These are phyloP conservation scores for Platichthys flesus DNA, from an alignment of 2,113 vertebrate species.

Conservation along the genomic window DNA sequence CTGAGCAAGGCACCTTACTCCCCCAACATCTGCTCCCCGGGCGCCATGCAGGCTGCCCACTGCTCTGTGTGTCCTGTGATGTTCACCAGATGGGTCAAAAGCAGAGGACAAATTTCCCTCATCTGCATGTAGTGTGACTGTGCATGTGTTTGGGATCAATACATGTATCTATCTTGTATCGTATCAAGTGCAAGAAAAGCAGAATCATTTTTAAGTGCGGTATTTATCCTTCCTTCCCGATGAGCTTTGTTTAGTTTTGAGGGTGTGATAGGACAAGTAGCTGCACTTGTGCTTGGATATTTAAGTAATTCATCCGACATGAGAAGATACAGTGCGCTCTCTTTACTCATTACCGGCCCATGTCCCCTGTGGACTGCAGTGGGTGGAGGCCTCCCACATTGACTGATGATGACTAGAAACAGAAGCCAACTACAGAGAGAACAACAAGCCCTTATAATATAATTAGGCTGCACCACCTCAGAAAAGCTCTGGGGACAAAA, in stretches of 20 bases:
- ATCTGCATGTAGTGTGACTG: no score
- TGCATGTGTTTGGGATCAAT: no score
- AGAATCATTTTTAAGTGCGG: neutral
- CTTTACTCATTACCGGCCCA: constrained; percentile 56
- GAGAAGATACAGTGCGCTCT: constrained; percentile 29
- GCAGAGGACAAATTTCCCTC: no score
- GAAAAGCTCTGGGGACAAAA: constrained; percentile 62
- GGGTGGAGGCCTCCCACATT: constrained; percentile 67
- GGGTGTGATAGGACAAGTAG: neutral
- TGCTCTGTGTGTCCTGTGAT: no score
- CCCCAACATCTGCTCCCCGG: no score
- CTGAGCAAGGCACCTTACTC: no score
- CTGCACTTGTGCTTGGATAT: constrained; percentile 13
- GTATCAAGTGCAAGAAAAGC: neutral
- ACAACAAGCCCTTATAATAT: constrained; percentile 68
- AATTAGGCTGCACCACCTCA: constrained; percentile 71
- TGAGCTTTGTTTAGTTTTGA: neutral
- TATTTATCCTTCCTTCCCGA: neutral
- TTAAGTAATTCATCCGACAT: constrained; percentile 31
- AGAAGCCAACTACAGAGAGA: constrained; percentile 60
- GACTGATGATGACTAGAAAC: constrained; percentile 69
- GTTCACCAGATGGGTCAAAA: no score
- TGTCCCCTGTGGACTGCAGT: constrained; percentile 39
- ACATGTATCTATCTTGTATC: no score
- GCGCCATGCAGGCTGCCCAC: no score